Conservation (phyloP, 2,797 vertebrate species). For the Gadopsis marmoratus region DNA sequence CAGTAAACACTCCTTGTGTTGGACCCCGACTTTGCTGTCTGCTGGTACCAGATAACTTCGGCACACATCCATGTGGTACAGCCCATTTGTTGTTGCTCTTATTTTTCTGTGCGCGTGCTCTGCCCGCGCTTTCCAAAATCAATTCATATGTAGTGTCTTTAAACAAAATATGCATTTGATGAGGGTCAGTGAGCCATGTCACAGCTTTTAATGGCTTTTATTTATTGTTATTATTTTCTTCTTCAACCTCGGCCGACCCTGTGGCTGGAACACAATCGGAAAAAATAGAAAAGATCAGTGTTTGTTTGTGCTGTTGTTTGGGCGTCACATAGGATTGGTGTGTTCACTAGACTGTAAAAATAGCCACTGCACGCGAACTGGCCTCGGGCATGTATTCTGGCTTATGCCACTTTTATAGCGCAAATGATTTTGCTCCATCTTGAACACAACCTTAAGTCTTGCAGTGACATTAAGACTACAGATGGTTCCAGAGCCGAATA, state of each 20-base stretch:
- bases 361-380: slow-evolving; percentile 10
- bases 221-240: background rate
- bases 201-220: slow-evolving; percentile 23
- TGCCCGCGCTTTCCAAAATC: slow-evolving; percentile 29
- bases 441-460: slow-evolving; percentile 26
- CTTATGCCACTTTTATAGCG: slow-evolving; percentile 26
- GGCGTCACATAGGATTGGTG: slow-evolving; percentile 37
- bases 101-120: background rate
- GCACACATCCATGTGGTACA: background rate
- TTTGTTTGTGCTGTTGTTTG: slow-evolving; percentile 41
- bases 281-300: slow-evolving; percentile 14
- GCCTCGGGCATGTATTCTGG: slow-evolving; percentile 38
- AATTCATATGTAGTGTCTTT: slow-evolving; percentile 24
- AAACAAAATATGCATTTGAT: slow-evolving; percentile 37
- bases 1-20: slow-evolving; percentile 17
- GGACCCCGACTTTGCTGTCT: slow-evolving; percentile 32
- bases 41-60: slow-evolving; percentile 41
- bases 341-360: slow-evolving; percentile 42
- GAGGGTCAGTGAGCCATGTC: slow-evolving; percentile 41
- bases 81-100: background rate
- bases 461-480: slow-evolving; percentile 2
- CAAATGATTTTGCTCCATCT: slow-evolving; percentile 37
- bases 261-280: slow-evolving; percentile 21
- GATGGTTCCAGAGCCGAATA: background rate
- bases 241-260: slow-evolving; percentile 11